Conservation (phyloP, 2,113 vertebrate species). For the Motacilla alba region DNA sequence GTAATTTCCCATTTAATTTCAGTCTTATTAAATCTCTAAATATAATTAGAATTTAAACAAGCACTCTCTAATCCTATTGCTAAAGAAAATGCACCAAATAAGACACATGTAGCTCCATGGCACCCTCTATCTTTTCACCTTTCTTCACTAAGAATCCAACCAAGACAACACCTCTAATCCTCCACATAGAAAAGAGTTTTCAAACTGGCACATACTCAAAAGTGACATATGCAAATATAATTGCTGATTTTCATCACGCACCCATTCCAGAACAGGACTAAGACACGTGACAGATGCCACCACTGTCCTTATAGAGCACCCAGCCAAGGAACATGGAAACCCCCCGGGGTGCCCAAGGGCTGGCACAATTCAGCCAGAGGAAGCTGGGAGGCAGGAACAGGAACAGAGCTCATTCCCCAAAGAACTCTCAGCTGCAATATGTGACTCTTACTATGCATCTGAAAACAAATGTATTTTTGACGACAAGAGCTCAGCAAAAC, state of each 20-base stretch:
- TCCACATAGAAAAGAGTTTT: not conserved
- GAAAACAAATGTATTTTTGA: not conserved
- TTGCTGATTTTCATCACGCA: not conserved
- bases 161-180: not conserved
- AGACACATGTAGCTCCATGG: not conserved
- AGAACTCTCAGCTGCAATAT: not conserved
- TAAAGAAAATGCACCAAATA: not conserved
- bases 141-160: not conserved
- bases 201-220: not conserved
- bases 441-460: not conserved
- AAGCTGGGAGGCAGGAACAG: not conserved
- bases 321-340: not conserved
- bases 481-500: not conserved
- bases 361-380: not conserved
- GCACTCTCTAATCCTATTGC: not conserved
- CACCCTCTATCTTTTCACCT: not conserved
- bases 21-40: not conserved
- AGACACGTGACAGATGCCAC: not conserved
- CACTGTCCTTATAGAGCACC: not conserved
- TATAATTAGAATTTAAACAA: slow-evolving; percentile 7
- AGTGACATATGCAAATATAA: not conserved
- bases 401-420: not conserved
- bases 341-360: not conserved
- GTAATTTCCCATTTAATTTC: slow-evolving; percentile 35
- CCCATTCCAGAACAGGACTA: not conserved